Base-by-base conservation (phyloP, 2,113 vertebrate genomes). In the Spea bombifrons region DNA sequence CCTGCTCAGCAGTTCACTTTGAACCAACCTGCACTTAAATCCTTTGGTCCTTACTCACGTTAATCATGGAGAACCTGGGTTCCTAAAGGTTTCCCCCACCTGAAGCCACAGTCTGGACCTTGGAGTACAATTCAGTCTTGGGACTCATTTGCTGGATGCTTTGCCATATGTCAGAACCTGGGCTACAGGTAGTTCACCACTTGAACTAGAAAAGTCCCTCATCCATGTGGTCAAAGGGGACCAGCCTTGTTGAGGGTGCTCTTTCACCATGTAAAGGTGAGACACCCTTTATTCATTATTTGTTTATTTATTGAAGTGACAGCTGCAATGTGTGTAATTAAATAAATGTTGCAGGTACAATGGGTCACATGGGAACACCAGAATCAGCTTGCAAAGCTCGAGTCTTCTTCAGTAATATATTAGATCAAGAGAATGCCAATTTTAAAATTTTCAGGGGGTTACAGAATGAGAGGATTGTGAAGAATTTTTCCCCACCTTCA, bases 261-360 rank as follows among this genome's bases (percentile, higher is more conserved):
- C 6, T 68, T 48, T 80, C 53, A 61, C 52, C 50, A 61, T 43
- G 10, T 72, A 74, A 71, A 80, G 78, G 78, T 80, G 71, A 73
- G 70, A 66, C 43, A 12, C 13, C 13, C 30, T n/a, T 5, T 13
- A 5, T 8, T 30, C 30, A 30, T 30, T 30, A 30, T 30, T 30
- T 30, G 30, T 30, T 30, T 30, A 48, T 30, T 30, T 30, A 48
- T 16, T 30, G 12, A 47, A 9, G 30, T 44, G 66, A 43, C 8
- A 47, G 55, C 7, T 76, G 75, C 50, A 70, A 30, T 30, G 10
- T 69, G n/a, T 61, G 55, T 48, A 6, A 69, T 70, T 49, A 46
- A 68, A 68, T 70, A 61, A 49, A 13, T 69, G 49, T 44, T 43
- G 4, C 30, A 61, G 49, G 44, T 48, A 12, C 30, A 61, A 4